Conservation (phyloP, 2,888 invertebrate genomes). For the Andricus quercusramuli region DNA sequence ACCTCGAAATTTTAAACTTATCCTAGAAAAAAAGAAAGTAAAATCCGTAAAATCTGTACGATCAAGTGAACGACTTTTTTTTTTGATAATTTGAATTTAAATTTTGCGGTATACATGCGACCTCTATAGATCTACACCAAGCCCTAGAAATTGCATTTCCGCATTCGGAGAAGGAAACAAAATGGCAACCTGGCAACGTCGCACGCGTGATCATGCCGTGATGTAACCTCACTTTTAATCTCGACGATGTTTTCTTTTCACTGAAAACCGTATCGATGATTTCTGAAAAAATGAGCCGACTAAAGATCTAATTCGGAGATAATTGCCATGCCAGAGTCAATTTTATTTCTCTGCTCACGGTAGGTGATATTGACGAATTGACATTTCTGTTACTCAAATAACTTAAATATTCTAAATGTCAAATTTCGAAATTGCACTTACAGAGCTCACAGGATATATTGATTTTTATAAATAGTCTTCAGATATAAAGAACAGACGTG, state of each 20-base stretch:
- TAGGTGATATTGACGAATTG: neutral
- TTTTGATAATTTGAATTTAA: neutral
- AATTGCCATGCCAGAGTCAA: neutral
- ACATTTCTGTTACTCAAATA: neutral
- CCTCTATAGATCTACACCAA: neutral
- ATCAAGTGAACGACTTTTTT: too few species aligned
- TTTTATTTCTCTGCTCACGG: neutral
- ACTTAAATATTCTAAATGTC: neutral
- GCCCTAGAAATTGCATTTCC: too few species aligned
- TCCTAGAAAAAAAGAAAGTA: too few species aligned
- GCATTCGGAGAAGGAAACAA: too few species aligned
- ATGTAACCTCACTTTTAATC: slow-evolving; percentile 6
- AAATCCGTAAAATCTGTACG: too few species aligned
- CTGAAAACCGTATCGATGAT: neutral
- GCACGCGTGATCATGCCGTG: neutral
- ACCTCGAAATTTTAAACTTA: too few species aligned
- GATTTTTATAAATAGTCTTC: neutral
- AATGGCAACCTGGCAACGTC: neutral
- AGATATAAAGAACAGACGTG: neutral
- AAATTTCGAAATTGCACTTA: slow-evolving; percentile 5
- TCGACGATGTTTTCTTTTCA: neutral
- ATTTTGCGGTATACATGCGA: neutral
- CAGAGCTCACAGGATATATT: neutral
- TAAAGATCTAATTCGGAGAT: neutral
- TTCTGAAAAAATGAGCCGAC: neutral